Evolutionary conservation across 64 coral and sea anemone genomes (phyloP), one percentile per base, ranked within the genome.

Genomic region (Actinia equina): DNA sequence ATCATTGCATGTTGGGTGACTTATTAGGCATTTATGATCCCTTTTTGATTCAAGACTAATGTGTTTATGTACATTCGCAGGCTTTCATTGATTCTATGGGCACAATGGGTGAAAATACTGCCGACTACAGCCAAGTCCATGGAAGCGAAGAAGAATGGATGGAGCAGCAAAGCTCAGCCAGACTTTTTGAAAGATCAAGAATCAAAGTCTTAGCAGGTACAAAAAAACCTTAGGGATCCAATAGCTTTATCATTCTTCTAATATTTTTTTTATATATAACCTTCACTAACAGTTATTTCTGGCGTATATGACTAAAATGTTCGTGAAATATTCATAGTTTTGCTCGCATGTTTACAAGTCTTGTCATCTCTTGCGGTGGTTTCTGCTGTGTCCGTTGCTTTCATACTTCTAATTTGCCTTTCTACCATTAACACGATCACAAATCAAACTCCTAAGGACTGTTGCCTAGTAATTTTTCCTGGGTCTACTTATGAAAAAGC

Each of bases 181-280:
- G 97, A 86, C 86, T 99, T 17, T 99, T 99, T 74, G 97, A 99
- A 86, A 89, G 93, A 88, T 99, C 97, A 52, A 90, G 97, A 93
- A 99, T 99, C 71, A 99, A 99, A 89, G 97, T 99, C 7, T 93
- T 99, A 43, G 90, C 93, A 95, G 97, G 97, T 95, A 61, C 53
- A 14, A 30, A 30, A 42, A n/a, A 26, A 3, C 13, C 23, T 74
- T 30, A 14, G 18, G 2, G 12, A 74, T 14, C 27, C 4, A 11
- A 74, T 26, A 42, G 69, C 25, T 14, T 14, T 11, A 14, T 30
- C 26, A 14, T 74, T 42, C 0, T 1, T 14, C 12, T 3, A 3
- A 74, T 30, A 53, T 11, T 17, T 65, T 49, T 37, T 51, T 22
- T 20, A 69, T 26, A 67, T 60, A 62, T 49, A 12, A 78, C 22